phyloP scores from a whole-genome alignment of 2,797 vertebrate genomes.

The Falco concolor region DNA sequence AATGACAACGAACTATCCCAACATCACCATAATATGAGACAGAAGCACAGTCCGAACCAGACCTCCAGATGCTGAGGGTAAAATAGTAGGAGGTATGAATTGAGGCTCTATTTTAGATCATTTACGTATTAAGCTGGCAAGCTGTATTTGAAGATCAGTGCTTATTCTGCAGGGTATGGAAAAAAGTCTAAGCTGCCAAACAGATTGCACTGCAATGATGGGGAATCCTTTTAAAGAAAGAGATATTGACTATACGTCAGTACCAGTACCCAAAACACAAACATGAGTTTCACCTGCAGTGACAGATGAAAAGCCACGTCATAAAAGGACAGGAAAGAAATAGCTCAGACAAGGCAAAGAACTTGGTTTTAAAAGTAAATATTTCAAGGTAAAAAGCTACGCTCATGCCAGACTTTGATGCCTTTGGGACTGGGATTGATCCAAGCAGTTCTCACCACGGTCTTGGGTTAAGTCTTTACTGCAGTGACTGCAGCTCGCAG shows the following conservation, averaged over 20 bases:
- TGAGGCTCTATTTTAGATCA: background rate
- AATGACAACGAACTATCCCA: background rate
- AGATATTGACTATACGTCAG: background rate
- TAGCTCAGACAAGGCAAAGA: background rate
- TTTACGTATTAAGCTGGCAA: background rate
- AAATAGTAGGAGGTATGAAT: background rate
- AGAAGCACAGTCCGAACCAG: background rate
- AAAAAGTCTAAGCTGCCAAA: constrained; percentile 15
- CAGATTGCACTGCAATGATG: background rate
- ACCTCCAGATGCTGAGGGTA: background rate
- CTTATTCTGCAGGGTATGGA: background rate
- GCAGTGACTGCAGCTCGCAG: background rate
- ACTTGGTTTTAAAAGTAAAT: background rate
- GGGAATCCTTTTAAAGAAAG: background rate
- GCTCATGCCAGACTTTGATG: background rate
- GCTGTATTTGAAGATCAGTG: background rate
- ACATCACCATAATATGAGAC: background rate
- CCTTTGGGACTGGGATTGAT: background rate
- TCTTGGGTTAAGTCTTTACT: background rate
- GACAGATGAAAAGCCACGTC: background rate
- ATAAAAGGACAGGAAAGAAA: background rate
- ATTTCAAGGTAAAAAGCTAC: constrained; percentile 2
- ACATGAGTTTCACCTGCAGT: background rate
- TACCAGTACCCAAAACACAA: background rate
- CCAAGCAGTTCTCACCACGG: background rate